Evolutionary conservation across 1,140 invertebrate genomes (phyloP), one percentile per base, ranked within the genome.

Genomic region (Olivierus martensii): DNA sequence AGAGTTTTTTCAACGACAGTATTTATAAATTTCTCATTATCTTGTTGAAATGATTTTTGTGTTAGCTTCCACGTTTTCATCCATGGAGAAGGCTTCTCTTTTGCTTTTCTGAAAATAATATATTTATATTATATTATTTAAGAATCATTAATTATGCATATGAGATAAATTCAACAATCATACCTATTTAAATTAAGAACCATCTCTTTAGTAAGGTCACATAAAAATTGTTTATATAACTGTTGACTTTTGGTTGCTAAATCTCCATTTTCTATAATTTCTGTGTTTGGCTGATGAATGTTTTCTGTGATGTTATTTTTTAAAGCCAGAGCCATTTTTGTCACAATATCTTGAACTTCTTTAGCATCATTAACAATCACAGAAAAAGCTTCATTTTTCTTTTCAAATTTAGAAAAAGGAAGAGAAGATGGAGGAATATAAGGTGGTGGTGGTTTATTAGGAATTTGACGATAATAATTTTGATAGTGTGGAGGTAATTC

Each of bases 371-470:
- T 61, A 10, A 66, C 65, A 3, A 70, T 65, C 15, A 63, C 63
- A 52, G 59, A 65, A 37, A 62, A 60, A n/a, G 41, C 7, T n/a
- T 52, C 62, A 59, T 17, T 63, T 59, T 28, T 28, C 28, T 28
- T 28, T 28, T 28, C 28, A 9, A 28, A 28, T 28, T 28, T 28
- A 28, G 28, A 28, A 28, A 28, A 28, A 4, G 28, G 28, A 4
- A 28, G 9, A 28, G 66, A 3, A 59, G 62, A 12, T 75, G 78
- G 55, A 15, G 76, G 80, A 7, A 75, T 79, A 56, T 83, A 83
- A 0, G 80, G 80, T 0, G 80, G 80, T 7, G 80, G 80, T 10
- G 80, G 79, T 63, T 83, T 82, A 57, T 79, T 78, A n/a, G 79
- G 79, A 51, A 81, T 80, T 63, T 79, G 77, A 36, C 78, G 66